Percentiles rank a stretch among this genome's conserved stretches.
Evolutionary conservation across 2,113 vertebrate genomes (phyloP).

Genomic region (Paradoxurus hermaphroditus): DNA sequence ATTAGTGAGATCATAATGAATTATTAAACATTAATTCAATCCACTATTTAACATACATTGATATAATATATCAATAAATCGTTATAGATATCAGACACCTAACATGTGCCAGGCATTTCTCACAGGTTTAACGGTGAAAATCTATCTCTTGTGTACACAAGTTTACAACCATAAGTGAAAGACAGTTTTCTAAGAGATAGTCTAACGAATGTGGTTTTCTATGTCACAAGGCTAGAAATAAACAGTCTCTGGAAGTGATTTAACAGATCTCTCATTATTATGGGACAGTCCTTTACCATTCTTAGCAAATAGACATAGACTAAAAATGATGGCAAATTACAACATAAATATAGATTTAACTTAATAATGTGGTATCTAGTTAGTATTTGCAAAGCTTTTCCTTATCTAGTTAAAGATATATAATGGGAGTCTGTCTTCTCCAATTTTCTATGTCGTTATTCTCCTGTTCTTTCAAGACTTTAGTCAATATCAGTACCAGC

Average conservation of each 20-base stretch:
- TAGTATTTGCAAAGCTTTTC: not conserved
- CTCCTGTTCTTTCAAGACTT: not conserved
- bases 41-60: not conserved
- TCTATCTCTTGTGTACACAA: not conserved
- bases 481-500: not conserved
- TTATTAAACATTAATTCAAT: conserved; percentile 18
- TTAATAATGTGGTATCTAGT: not conserved
- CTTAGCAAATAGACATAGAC: not conserved
- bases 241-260: not conserved
- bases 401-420: not conserved
- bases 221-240: not conserved
- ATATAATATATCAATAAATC: too few species aligned
- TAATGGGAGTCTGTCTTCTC: not conserved
- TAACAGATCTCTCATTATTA: not conserved
- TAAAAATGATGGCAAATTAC: not conserved
- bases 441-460: not conserved
- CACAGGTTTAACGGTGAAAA: not conserved
- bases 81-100: not conserved
- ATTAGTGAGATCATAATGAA: not conserved
- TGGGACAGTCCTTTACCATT: not conserved
- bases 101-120: not conserved
- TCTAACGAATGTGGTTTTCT: not conserved
- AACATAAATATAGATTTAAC: not conserved
- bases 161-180: not conserved
- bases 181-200: not conserved